phyloP scores from a whole-genome alignment of 2,113 vertebrate genomes.

The human region GRCh38 chr18:55100501-55101000 shows the following conservation, averaged over 20 bases:
- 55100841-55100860: neutral
- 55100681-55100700: neutral
- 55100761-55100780: neutral
- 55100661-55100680: neutral
- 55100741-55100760: neutral
- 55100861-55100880: neutral
- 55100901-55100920: neutral
- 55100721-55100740: neutral
- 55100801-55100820: neutral
- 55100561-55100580: neutral
- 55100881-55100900: conserved; percentile 9
- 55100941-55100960: neutral
- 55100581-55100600: neutral
- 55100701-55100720: neutral
- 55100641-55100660: neutral
- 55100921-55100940: neutral
- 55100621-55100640: neutral
- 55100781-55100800: neutral
- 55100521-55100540: neutral
- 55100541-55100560: neutral
- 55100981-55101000: neutral
- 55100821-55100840: neutral
- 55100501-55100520: neutral
- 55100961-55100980: neutral
- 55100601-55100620: too few species aligned